phyloP scores from a whole-genome alignment of 2,888 invertebrate species.

The Archaeoteleia sp. region DNA sequence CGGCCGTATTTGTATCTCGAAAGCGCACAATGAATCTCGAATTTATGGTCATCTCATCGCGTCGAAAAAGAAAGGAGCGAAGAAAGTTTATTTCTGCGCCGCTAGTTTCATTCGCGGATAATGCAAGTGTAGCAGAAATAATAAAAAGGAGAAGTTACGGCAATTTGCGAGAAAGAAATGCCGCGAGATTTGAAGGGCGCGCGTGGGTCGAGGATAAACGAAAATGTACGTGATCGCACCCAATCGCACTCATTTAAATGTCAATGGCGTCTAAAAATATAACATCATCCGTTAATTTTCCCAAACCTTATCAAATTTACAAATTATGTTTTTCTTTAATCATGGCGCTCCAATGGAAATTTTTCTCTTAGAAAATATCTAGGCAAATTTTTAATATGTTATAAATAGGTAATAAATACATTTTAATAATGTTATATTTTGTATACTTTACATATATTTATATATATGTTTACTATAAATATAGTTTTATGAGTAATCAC shows the following conservation, averaged over 20 bases:
- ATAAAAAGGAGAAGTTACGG: neutral
- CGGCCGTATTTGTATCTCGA: neutral
- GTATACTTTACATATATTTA: no score
- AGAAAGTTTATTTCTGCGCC: no score
- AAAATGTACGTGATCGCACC: slow-evolving; percentile 44
- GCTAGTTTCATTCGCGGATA: slow-evolving; percentile 6
- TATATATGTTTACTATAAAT: no score
- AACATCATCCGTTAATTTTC: slow-evolving; percentile 21
- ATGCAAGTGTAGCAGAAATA: neutral
- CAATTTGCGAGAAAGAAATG: slow-evolving; percentile 24
- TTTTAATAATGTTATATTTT: no score
- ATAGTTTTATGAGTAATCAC: no score
- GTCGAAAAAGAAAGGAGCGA: no score
- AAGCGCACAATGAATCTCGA: slow-evolving; percentile 1
- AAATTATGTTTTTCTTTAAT: no score
- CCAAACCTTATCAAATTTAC: no score
- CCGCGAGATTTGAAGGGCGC: slow-evolving; percentile 47
- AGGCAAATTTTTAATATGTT: no score
- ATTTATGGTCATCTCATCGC: neutral
- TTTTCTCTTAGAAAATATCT: no score
- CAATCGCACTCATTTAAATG: slow-evolving; percentile 61
- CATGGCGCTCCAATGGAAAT: no score
- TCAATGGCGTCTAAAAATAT: slow-evolving; percentile 69
- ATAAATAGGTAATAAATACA: no score
- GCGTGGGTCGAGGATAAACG: slow-evolving; percentile 50